Conservation (phyloP, 2,113 vertebrate species). For the Thamnophis sirtalis region DNA sequence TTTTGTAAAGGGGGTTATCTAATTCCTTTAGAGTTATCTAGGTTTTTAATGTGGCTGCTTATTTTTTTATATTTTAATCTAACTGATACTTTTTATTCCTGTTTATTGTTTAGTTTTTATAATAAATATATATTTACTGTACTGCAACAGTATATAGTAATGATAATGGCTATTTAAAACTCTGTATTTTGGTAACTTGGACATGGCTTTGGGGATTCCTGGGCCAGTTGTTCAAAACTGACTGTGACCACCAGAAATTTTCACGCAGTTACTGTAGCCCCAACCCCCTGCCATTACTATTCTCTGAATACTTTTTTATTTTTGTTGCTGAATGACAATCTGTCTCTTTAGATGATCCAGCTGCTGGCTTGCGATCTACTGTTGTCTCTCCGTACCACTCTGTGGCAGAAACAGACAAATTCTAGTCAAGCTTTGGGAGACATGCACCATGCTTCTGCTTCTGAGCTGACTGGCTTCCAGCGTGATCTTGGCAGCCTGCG, state of each 20-base stretch:
- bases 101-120: background rate
- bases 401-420: conserved; percentile 86
- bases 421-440: conserved; percentile 80
- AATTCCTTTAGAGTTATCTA: background rate
- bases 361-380: conserved; percentile 90
- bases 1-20: background rate
- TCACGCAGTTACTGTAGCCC: background rate
- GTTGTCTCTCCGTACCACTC: conserved; percentile 85
- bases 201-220: background rate
- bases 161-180: background rate
- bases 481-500: conserved; percentile 90
- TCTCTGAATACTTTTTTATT: background rate
- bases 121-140: background rate
- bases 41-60: background rate
- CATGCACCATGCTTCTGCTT: conserved; percentile 79
- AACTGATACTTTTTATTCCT: background rate
- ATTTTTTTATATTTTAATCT: background rate
- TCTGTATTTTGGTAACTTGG: background rate
- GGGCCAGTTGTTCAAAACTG: background rate
- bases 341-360: conserved; percentile 81
- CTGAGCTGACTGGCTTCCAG: conserved; percentile 91
- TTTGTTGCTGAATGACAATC: background rate
- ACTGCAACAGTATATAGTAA: background rate
- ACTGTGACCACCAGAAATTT: background rate
- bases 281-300: rapidly evolving